Evolutionary conservation across 2,113 vertebrate species (phyloP).

Genomic region (Pogona vitticeps): DNA sequence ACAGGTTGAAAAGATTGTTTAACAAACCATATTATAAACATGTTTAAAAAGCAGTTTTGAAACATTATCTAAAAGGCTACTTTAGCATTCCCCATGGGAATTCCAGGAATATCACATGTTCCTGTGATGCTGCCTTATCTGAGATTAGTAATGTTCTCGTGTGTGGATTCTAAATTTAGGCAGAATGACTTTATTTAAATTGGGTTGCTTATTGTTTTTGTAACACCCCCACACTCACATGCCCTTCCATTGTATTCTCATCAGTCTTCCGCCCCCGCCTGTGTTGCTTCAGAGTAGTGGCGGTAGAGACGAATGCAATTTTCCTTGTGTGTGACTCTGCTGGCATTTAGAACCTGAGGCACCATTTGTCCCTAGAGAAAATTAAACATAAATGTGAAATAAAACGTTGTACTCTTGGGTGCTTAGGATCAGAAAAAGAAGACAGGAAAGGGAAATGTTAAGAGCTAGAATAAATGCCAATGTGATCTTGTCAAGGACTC

Average conservation of each 20-base stretch:
- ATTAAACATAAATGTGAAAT: conserved; percentile 34
- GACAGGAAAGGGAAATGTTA: conserved; percentile 9
- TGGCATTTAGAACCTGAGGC: conserved; percentile 32
- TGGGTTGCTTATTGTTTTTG: not conserved
- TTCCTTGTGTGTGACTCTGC: conserved; percentile 13
- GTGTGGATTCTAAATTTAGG: not conserved
- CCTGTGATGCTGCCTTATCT: not conserved
- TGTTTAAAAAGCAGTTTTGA: too few relatives aligned
- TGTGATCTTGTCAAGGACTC: conserved; percentile 33
- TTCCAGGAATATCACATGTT: not conserved
- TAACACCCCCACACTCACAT: too few relatives aligned
- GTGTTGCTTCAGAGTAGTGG: fast-evolving
- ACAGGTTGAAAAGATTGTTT: too few relatives aligned
- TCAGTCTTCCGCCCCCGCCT: not conserved
- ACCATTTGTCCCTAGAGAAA: conserved; percentile 35
- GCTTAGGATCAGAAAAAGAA: conserved; percentile 34
- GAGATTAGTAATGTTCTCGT: not conserved
- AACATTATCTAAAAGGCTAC: too few relatives aligned
- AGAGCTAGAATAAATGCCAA: conserved; percentile 38
- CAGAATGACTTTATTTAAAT: not conserved
- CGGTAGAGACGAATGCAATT: not conserved
- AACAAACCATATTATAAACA: too few relatives aligned
- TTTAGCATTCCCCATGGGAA: not conserved
- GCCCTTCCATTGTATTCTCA: not conserved
- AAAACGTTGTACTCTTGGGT: conserved; percentile 24